phyloP scores from a whole-genome alignment of 2,797 vertebrate species.

The Centropyge bicolor region DNA sequence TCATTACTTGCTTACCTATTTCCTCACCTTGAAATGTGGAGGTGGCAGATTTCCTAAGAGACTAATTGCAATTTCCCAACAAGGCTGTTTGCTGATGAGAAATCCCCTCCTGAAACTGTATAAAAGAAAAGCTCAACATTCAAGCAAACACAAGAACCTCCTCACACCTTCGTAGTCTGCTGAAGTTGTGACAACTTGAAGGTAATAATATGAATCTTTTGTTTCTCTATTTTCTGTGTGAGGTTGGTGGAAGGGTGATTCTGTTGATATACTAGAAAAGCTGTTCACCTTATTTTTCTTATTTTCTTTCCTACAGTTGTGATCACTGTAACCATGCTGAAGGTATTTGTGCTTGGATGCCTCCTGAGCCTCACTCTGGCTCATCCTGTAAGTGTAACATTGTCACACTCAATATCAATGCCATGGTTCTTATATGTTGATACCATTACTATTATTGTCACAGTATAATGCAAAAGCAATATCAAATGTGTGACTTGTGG shows the following conservation, averaged over 20 bases:
- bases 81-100: too few species aligned
- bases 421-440: neutral
- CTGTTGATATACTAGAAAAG: neutral
- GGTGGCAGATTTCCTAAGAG: conserved; percentile 24
- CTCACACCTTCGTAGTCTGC: neutral
- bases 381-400: conserved; percentile 53
- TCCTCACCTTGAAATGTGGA: conserved; percentile 10
- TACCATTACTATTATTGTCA: neutral
- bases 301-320: neutral
- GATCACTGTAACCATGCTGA: conserved; percentile 43
- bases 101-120: too few species aligned
- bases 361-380: conserved; percentile 58
- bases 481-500: neutral
- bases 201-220: conserved; percentile 1
- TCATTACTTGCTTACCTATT: neutral
- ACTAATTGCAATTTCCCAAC: too few species aligned
- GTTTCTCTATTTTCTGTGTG: neutral
- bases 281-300: neutral
- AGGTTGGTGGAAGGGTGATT: neutral
- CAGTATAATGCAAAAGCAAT: neutral
- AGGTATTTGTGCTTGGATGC: conserved; percentile 54
- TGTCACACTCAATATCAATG: neutral
- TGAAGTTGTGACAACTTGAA: conserved; percentile 12
- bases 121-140: too few species aligned
- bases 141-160: conserved; percentile 4